Evolutionary conservation across 2,797 vertebrate species (phyloP), one percentile per base, ranked within the genome.

Genomic region (Xiphophorus birchmanni): DNA sequence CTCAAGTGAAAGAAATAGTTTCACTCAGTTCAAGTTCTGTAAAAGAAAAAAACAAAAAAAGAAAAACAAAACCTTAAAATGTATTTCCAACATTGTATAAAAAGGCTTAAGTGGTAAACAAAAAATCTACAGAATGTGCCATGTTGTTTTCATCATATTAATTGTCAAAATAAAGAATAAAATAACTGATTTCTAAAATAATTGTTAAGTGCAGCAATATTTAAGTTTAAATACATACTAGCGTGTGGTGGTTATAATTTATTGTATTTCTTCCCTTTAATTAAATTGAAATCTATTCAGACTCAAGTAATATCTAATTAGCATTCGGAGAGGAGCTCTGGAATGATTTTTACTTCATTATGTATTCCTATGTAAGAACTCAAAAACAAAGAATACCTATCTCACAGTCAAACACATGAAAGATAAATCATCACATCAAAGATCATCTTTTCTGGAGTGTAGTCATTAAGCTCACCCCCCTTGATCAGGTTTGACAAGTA

Each of bases 231-330:
- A 80, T 40, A 26, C 47, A 50, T 37, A 9, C 15, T 23, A 54
- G n/a, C 21, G n/a, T 37, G 2, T 1, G 18, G 4, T 29, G 29
- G 5, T 23, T 73, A 35, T 37, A 74, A 84, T 78, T 63, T 69
- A 77, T 74, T 23, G 6, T 3, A 80, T 60, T 67, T 5, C 1
- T 77, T 17, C 40, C 4, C 47, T 58, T 73, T 52, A 76, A 32
- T 65, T 56, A 58, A 21, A 72, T 73, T 80, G 58, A 73, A 80
- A 84, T n/a, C 79, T n/a, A 40, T 18, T 88, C 10, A 35, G 32
- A 18, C 40, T 26, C 32, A 50, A 74, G 23, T 50, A 74, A 65
- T 23, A 52, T 63, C 2, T 9, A 76, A 60, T 47, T n/a, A 52
- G 37, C 8, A 21, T 15, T 63, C 12, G 29, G 12, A 76, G 32